Percentiles rank a stretch among this genome's conserved stretches.
These are phyloP conservation scores for Drosophila fulvimacula DNA, from an alignment of 2,888 invertebrate genomes.

Conservation along the genomic window DNA sequence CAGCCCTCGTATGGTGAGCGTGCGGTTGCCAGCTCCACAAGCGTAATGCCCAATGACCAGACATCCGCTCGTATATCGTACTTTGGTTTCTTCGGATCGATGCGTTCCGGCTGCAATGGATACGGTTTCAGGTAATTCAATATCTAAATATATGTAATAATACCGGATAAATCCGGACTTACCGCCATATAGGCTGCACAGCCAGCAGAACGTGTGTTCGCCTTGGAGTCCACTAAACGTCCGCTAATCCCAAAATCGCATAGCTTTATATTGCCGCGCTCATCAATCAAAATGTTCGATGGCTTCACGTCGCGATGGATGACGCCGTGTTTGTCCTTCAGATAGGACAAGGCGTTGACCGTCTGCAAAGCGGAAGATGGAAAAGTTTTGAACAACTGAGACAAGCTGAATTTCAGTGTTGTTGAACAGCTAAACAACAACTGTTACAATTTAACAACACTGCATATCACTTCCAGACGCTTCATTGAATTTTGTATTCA, in stretches of 20 bases:
- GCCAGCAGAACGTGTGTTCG: constrained; percentile 97
- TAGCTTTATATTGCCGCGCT: constrained; percentile 97
- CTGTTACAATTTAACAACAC: too few species aligned
- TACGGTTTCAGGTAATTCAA: not conserved
- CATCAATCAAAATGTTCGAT: constrained; percentile 98
- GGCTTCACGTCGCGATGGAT: constrained; percentile 99
- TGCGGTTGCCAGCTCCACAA: constrained; percentile 98
- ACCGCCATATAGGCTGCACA: constrained; percentile 99
- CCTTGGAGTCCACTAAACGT: constrained; percentile 98
- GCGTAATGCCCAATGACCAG: constrained; percentile 98
- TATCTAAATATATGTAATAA: not conserved
- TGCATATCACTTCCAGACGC: too few species aligned
- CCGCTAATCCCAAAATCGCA: constrained; percentile 99
- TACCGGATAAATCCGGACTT: constrained; percentile 83
- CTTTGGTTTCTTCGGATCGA: constrained; percentile 96
- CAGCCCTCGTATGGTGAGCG: constrained; percentile 97
- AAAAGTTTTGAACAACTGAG: not conserved
- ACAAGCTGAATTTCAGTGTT: not conserved
- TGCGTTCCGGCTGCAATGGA: constrained; percentile 93
- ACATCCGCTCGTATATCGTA: constrained; percentile 99
- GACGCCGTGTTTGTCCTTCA: constrained; percentile 98
- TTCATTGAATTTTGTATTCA: too few species aligned
- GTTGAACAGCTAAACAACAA: not conserved
- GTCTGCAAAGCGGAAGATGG: constrained; percentile 87
- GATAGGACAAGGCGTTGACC: constrained; percentile 97